Base-by-base conservation (phyloP, 92 coral and sea anemone genomes). In the Palythoa grandiflora region DNA sequence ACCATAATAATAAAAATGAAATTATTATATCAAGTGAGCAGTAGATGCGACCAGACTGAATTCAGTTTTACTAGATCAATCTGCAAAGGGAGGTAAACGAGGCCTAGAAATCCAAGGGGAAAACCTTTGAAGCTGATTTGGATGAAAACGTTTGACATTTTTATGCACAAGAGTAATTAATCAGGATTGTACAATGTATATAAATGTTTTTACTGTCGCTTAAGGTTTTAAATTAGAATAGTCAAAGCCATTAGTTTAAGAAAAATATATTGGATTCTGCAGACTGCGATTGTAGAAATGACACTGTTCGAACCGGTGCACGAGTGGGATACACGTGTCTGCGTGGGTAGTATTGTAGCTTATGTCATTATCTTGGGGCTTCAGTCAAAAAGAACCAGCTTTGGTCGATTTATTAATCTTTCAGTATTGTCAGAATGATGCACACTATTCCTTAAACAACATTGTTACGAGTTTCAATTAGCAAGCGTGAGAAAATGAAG, bases 311-410 rank as follows among this genome's bases (percentile, higher is more conserved):
- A 47, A 9, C 50, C 7, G 4, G 84, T 87, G 86, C 87, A 77
- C 94, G 86, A 75, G 72, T 50, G 28, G 51, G 17, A 21, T 55
- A 16, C 71, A 57, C 83, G 88, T 77, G 54, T 92, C 88, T 92
- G 90, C 93, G 92, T 90, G 93, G 88, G 21, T 73, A 76, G 88
- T 81, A 90, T 95, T 90, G 91, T 83, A 77, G 51, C 80, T 44
- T 6, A 74, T 90, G 87, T 72, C 94, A 88, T 93, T 95, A 91
- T 88, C 79, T 75, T 39, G 17, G 38, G 89, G 96, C 90, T 90
- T 85, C 39, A 94, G 94, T 89, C 92, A 95, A 96, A 95, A 95
- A 93, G 92, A 91, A 88, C 83, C 94, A 93, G 98, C 92, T 89
- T 87, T 87, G 74, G 55, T 87, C 19, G 89, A 89, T 84, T 93